A percentile compares a stretch with the other conserved stretches of the same genome.
Evolutionary conservation across 2,888 invertebrate genomes (phyloP).

Genomic region (Eupithecia inturbata): DNA sequence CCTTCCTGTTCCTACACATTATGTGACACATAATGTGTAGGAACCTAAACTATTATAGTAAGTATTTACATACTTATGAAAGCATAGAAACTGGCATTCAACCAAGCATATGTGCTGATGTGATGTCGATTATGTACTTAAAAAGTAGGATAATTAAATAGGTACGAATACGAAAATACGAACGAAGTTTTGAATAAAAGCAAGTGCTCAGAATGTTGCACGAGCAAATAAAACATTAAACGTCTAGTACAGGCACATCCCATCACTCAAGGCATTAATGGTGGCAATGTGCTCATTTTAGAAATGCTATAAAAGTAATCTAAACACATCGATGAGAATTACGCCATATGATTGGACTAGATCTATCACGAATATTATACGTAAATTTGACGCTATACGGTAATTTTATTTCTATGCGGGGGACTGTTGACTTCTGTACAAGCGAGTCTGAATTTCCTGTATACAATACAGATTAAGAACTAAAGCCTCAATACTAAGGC

Average conservation of each 20-base stretch:
- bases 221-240: constrained; percentile 15
- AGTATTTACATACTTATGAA: not conserved
- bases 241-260: constrained; percentile 19
- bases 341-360: constrained; percentile 11
- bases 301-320: constrained; percentile 30
- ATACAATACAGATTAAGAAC: not conserved
- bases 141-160: not conserved
- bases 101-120: not conserved
- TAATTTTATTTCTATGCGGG: not conserved
- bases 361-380: not conserved
- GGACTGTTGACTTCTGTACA: not conserved
- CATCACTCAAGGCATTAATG: constrained; percentile 19
- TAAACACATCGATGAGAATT: constrained; percentile 27
- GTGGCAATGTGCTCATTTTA: constrained; percentile 28
- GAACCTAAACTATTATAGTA: too few species aligned
- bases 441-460: not conserved
- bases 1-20: too few species aligned
- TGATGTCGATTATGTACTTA: too few species aligned
- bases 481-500: too few species aligned
- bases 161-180: not conserved
- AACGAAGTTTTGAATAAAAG: not conserved
- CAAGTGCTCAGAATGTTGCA: constrained; percentile 3
- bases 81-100: not conserved
- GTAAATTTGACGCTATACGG: not conserved
- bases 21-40: too few species aligned